Conservation (phyloP, 2,888 invertebrate genomes). For the Aphrophora alni region DNA sequence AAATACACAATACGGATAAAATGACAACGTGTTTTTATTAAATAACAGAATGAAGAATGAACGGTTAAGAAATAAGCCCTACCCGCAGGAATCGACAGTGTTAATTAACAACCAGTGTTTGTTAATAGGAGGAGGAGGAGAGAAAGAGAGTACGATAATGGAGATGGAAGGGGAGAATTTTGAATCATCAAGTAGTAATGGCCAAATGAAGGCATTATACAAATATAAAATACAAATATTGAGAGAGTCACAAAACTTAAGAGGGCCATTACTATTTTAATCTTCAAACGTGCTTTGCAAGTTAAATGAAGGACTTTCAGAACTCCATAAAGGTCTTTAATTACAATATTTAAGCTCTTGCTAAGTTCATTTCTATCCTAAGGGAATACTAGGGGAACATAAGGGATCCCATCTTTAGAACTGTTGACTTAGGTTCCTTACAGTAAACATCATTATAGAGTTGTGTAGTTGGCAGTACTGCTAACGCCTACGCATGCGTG, state of each 20-base stretch:
- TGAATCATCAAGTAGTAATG: background rate
- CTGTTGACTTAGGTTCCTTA: background rate
- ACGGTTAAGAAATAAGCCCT: too few species aligned
- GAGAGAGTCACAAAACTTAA: background rate
- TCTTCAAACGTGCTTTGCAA: background rate
- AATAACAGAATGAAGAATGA: too few species aligned
- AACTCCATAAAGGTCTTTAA: background rate
- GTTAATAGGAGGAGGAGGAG: background rate
- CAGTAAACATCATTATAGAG: background rate
- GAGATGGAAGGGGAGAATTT: too few species aligned
- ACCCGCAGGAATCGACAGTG: too few species aligned
- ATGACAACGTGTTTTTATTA: too few species aligned
- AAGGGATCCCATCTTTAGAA: background rate
- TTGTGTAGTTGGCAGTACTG: background rate
- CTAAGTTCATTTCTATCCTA: background rate
- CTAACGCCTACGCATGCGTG: background rate
- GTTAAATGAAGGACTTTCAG: background rate
- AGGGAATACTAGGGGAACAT: background rate
- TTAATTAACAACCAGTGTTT: background rate
- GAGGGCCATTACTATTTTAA: background rate
- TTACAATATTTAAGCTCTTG: background rate
- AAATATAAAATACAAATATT: background rate
- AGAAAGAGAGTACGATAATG: background rate
- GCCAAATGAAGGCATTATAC: background rate
- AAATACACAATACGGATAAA: too few species aligned